Percentiles rank a stretch among this genome's conserved stretches.
These are phyloP conservation scores for Heliangelus exortis DNA, from an alignment of 2,797 vertebrate species.

Conservation along the genomic window DNA sequence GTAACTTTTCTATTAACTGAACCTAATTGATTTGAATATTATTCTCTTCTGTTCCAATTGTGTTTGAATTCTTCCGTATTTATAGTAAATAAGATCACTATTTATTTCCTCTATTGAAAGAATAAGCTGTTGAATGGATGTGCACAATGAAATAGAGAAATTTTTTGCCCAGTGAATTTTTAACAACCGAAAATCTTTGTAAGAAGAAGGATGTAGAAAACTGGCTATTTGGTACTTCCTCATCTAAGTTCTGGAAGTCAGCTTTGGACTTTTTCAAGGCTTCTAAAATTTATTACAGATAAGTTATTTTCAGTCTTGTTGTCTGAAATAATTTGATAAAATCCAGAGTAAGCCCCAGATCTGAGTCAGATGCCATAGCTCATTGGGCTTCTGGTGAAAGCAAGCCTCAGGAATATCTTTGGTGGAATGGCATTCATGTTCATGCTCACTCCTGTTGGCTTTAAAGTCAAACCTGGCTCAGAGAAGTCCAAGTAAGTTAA, in stretches of 20 bases:
- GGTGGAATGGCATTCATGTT: neutral
- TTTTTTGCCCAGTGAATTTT: neutral
- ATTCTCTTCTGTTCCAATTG: neutral
- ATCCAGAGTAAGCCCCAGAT: neutral
- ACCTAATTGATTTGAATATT: neutral
- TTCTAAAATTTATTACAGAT: neutral
- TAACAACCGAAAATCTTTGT: neutral
- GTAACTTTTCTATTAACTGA: neutral
- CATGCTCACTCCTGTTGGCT: neutral
- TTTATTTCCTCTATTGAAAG: neutral
- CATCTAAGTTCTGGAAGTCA: neutral
- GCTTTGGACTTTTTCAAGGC: neutral
- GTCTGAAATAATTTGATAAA: neutral
- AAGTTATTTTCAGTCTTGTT: neutral
- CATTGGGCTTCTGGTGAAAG: neutral
- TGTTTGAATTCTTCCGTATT: neutral
- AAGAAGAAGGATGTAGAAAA: neutral
- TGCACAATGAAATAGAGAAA: neutral
- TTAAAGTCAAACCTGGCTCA: too few species aligned
- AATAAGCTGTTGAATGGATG: neutral
- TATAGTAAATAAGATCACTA: neutral
- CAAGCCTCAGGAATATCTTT: neutral
- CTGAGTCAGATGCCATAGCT: neutral
- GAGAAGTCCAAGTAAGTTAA: conserved; percentile 48
- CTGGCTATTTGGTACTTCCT: neutral